A percentile compares a stretch with the other conserved stretches of the same genome.
These are phyloP conservation scores for Agelas oroides DNA, from an alignment of 37 sponge, comb jelly and placozoan species.

Conservation along the genomic window DNA sequence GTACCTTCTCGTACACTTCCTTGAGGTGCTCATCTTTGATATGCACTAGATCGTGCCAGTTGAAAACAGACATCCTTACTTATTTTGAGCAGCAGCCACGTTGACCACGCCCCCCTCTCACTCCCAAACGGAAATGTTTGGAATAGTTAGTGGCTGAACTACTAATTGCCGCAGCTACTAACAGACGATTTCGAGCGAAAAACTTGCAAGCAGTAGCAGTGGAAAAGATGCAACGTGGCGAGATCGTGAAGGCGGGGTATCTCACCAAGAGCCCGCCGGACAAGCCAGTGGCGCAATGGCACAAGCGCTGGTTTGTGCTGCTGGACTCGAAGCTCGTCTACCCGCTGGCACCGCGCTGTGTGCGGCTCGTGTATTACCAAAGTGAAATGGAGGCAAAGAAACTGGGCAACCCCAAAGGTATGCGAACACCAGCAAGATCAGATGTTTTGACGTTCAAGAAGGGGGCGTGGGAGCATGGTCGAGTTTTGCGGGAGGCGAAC, in stretches of 20 bases:
- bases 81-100: too few relatives aligned
- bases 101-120: too few relatives aligned
- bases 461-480: not conserved
- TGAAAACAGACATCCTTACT: too few relatives aligned
- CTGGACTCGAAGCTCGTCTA: constrained; percentile 68
- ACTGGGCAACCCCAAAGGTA: constrained; percentile 71
- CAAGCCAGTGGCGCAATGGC: constrained; percentile 58
- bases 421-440: not conserved
- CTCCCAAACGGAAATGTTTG: too few relatives aligned
- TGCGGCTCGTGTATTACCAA: constrained; percentile 81
- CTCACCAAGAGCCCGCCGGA: constrained; percentile 81
- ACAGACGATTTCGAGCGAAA: too few relatives aligned
- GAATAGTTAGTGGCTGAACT: too few relatives aligned
- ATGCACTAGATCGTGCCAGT: too few relatives aligned
- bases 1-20: too few relatives aligned
- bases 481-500: too few relatives aligned
- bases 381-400: constrained; percentile 56
- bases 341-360: constrained; percentile 71
- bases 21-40: too few relatives aligned
- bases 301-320: constrained; percentile 71
- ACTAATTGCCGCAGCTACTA: too few relatives aligned
- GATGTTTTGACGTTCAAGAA: not conserved
- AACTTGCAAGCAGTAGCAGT: too few relatives aligned
- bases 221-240: constrained; percentile 11
- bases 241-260: constrained; percentile 70